Conservation (phyloP, 2,113 vertebrate genomes). For the Brachyhypopomus gauderio region DNA sequence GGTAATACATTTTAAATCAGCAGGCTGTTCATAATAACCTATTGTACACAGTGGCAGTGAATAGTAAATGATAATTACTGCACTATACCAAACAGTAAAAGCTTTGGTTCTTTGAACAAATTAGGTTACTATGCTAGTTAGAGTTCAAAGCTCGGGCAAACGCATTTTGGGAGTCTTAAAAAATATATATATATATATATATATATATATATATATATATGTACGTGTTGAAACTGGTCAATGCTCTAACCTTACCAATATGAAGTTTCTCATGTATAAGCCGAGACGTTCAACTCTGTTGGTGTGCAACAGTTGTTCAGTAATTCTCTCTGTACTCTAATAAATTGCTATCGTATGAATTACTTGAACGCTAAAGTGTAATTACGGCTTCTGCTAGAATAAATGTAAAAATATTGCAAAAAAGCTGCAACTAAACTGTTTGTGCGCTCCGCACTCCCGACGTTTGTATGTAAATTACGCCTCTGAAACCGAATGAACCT, state of each 20-base stretch:
- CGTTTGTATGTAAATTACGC: too few relatives aligned
- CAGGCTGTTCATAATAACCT: background rate
- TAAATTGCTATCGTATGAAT: background rate
- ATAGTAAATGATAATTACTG: too few relatives aligned
- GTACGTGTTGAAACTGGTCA: background rate
- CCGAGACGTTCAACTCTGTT: background rate
- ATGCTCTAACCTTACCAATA: background rate
- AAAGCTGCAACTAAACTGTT: background rate
- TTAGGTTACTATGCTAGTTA: background rate
- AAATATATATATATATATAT: too few relatives aligned
- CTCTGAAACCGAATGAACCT: too few relatives aligned
- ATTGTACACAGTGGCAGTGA: background rate
- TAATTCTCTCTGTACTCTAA: background rate
- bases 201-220: too few relatives aligned
- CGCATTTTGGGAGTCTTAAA: background rate
- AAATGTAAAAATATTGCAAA: background rate
- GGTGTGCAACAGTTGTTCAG: background rate
- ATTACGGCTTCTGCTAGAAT: conserved; percentile 17
- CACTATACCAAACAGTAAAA: too few relatives aligned
- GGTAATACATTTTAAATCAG: background rate
- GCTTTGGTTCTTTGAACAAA: too few relatives aligned
- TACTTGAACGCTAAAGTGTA: background rate
- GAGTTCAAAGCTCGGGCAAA: background rate
- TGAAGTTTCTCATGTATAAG: background rate
- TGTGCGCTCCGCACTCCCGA: too few relatives aligned